Base-by-base conservation (phyloP, 2,113 vertebrate species). In the Lethenteron reissneri region DNA sequence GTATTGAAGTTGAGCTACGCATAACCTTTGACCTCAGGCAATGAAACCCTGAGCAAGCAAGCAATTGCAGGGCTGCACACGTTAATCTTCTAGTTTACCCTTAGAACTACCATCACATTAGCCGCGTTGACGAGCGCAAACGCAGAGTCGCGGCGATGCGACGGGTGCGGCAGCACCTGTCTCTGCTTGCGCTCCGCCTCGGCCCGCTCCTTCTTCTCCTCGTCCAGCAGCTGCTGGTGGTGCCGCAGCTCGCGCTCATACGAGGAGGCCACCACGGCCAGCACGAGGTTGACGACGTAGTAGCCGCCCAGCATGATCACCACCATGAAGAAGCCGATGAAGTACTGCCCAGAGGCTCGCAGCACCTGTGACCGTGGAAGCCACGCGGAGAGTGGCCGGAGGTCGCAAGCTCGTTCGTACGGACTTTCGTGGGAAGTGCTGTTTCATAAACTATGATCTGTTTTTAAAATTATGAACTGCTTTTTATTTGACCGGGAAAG, bases 211-310 rank as follows among this genome's bases (percentile, higher is more conserved):
- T 14, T 70, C 15, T 4, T 58, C 73, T 57, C 71, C 58, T 19
- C 71, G 70, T 64, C 71, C 69, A 17, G 70, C 64, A 11, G 41
- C 58, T 59, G 70, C 69, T 73, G 70, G 64, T 60, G 70, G 70
- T 13, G 57, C 71, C 58, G 70, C 71, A 15, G 70, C 64, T 60
- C 71, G 41, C 71, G 70, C 71, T 73, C 73, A 13, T 73, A 73
- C 56, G 73, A 73, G 56, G 73, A 69, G 19, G 73, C 73, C 73
- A 73, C 73, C 10, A 73, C 73, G 56, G 73, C 73, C 58, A 73
- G 70, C 69, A 73, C 73, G 58, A 73, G 58, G 56, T 73, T 73
- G 19, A 71, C 70, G 11, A 73, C 68, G 15, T 73, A 73, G 58
- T 73, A 70, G 64, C 70, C 64, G 21, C 70, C 73, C 56, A 73